Evolutionary conservation across 1,140 invertebrate species (phyloP), one percentile per base, ranked within the genome.

Genomic region (Leguminivora glycinivorella): DNA sequence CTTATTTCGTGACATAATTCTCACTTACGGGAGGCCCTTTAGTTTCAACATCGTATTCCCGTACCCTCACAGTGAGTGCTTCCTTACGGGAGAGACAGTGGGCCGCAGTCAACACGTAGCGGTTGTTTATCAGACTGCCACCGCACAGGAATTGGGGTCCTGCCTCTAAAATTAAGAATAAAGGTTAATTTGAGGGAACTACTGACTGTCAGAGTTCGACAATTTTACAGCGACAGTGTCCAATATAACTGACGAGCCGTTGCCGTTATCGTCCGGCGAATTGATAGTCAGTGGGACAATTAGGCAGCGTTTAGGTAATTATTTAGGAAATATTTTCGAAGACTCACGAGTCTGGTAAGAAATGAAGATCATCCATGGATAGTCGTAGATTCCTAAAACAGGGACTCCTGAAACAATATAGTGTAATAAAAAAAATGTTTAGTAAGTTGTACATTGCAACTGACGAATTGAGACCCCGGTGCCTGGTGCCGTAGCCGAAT

Each of bases 51-150:
- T 67, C 66, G 34, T 7, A 34, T 9, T 67, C 34, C 2, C 66
- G 26, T 29, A 67, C 9, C 31, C 66, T 38, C 7, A 67, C 66
- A 12, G 19, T 31, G 19, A 25, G n/a, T 4, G 26, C 19, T 0
- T 0, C 26, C 9, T 22, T 29, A 34, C 22, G 1, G 9, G n/a
- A 14, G n/a, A 67, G 10, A 31, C 66, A 67, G 29, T 67, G 66
- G 2, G 66, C 66, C 24, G 66, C 34, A 4, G 66, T 67, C 7
- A 67, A 3, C 34, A 67, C 66, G 19, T 67, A 67, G 17, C 17
- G 31, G 0, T 67, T 19, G 38, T 22, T 67, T 34, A 67, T 67
- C 2, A 67, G 66, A 3, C 17, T 67, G 1, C 66, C 66, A 43
- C 40, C 40, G 3, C 40, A 43, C 3, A 4, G 40, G 14, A 43